Percentiles rank a stretch among this genome's conserved stretches.
phyloP scores from a whole-genome alignment of 1,140 invertebrate genomes.

The Trichogramma pretiosum region DNA sequence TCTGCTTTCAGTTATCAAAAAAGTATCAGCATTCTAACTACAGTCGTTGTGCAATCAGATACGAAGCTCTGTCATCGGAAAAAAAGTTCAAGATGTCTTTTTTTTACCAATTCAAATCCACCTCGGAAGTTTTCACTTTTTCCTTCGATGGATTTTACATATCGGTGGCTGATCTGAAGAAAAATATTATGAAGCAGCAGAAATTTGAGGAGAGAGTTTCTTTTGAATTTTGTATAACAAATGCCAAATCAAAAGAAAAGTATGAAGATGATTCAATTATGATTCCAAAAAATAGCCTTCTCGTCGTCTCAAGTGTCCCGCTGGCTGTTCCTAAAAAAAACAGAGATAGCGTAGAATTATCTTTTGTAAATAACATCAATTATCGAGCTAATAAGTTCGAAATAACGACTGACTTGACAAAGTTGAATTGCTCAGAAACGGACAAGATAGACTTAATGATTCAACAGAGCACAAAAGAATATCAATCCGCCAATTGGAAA shows the following conservation, averaged over 20 bases:
- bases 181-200: slow-evolving; percentile 90
- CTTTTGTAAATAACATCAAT: slow-evolving; percentile 43
- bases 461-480: slow-evolving; percentile 89
- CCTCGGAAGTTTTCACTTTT: slow-evolving; percentile 87
- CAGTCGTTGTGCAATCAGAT: too few relatives aligned
- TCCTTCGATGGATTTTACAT: slow-evolving; percentile 96
- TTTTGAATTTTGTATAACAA: slow-evolving; percentile 92
- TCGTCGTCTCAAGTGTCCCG: slow-evolving; percentile 89
- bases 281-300: slow-evolving; percentile 93
- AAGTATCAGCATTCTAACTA: too few relatives aligned
- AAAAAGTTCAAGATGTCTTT: slow-evolving; percentile 90
- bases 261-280: slow-evolving; percentile 82
- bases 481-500: slow-evolving; percentile 89
- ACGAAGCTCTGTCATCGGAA: too few relatives aligned
- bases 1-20: too few relatives aligned
- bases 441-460: slow-evolving; percentile 97
- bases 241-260: slow-evolving; percentile 96
- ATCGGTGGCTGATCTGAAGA: slow-evolving; percentile 88
- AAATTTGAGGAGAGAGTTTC: slow-evolving; percentile 86
- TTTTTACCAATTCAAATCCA: slow-evolving; percentile 97
- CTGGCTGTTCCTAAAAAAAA: slow-evolving; percentile 66
- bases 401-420: slow-evolving; percentile 73
- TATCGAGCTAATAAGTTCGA: slow-evolving; percentile 50
- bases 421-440: slow-evolving; percentile 86
- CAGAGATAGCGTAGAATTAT: slow-evolving; percentile 52